phyloP scores from a whole-genome alignment of 2,113 vertebrate species.

The Leptocoma aspasia region DNA sequence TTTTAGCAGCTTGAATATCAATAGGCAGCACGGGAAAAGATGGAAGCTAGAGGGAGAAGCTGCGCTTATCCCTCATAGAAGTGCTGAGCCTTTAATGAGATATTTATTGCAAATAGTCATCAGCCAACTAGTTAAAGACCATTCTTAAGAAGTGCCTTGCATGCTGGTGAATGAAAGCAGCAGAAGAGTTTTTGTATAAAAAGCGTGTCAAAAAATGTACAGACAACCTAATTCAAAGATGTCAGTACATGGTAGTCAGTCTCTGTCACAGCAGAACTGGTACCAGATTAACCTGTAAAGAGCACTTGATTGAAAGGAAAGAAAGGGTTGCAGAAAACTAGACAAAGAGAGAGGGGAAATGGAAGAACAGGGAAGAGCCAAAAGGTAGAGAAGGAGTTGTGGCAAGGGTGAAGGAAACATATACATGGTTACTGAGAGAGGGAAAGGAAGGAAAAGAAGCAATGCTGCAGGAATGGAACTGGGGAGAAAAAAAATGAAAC shows the following conservation, averaged over 20 bases:
- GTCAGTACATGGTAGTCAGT: background rate
- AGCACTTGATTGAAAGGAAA: background rate
- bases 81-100: constrained; percentile 16
- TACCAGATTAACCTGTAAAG: background rate
- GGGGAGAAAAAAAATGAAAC: background rate
- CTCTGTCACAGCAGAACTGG: background rate
- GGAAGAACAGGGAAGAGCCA: background rate
- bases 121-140: constrained; percentile 9
- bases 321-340: background rate
- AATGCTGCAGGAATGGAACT: background rate
- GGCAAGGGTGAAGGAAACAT: background rate
- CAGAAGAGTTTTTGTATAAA: background rate
- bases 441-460: background rate
- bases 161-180: background rate
- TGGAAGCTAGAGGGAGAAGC: background rate
- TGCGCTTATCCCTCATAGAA: background rate
- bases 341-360: background rate
- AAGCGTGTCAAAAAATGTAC: background rate
- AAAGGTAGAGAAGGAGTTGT: background rate
- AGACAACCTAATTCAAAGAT: constrained; percentile 1
- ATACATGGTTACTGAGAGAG: background rate
- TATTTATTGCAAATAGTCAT: constrained; percentile 25
- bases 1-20: background rate
- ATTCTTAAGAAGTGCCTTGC: background rate
- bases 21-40: background rate